phyloP scores from a whole-genome alignment of 2,888 invertebrate species.

The Gonocerus acuteangulatus region DNA sequence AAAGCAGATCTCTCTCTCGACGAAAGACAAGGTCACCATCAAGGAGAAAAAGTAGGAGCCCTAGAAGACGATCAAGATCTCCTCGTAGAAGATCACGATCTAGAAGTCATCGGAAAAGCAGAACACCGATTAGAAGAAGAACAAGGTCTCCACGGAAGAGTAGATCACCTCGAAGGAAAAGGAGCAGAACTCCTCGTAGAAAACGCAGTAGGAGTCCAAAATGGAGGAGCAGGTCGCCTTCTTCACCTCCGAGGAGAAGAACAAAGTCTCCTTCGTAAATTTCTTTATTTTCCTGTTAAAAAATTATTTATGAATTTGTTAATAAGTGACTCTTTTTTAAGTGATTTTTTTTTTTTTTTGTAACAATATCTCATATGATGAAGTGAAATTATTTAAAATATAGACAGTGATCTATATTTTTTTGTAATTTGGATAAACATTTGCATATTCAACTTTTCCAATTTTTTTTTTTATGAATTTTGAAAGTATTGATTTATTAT shows the following conservation, averaged over 20 bases:
- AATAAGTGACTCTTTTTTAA: too few relatives aligned
- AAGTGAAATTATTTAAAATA: too few relatives aligned
- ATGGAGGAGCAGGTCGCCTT: conserved; percentile 29
- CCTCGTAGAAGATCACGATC: conserved; percentile 29
- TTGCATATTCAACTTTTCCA: too few relatives aligned
- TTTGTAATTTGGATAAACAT: too few relatives aligned
- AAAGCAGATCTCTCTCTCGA: conserved; percentile 47
- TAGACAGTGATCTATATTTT: too few relatives aligned
- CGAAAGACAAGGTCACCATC: conserved; percentile 47
- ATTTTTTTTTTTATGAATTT: too few relatives aligned
- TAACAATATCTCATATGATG: too few relatives aligned
- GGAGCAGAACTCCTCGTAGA: conserved; percentile 26
- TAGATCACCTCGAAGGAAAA: conserved; percentile 28
- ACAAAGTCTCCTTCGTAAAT: conserved; percentile 26
- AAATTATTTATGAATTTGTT: too few relatives aligned
- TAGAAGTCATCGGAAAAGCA: conserved; percentile 30
- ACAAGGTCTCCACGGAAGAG: conserved; percentile 26
- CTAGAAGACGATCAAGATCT: conserved; percentile 35
- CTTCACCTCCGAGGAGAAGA: conserved; percentile 27
- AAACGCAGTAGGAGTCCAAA: conserved; percentile 30
- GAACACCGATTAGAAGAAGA: conserved; percentile 25
- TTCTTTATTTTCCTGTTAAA: too few relatives aligned
- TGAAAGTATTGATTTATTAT: too few relatives aligned
- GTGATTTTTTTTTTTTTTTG: too few relatives aligned
- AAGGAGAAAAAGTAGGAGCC: conserved; percentile 45